Percentiles rank a stretch among this genome's conserved stretches.
These are phyloP conservation scores for Chaetophractus vellerosus DNA, from an alignment of 2,797 vertebrate species.

Conservation along the genomic window DNA sequence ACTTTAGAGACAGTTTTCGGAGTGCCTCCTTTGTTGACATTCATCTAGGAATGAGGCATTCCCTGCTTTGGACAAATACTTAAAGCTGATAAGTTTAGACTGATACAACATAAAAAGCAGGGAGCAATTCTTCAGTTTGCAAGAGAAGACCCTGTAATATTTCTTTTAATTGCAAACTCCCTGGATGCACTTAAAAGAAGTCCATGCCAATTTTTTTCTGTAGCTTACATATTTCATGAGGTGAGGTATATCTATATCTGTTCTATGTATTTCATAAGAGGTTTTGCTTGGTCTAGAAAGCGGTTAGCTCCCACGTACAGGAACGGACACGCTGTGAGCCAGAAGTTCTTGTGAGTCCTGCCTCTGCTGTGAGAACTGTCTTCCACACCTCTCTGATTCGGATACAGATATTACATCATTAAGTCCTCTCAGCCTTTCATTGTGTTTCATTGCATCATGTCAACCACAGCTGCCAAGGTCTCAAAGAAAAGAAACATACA, in stretches of 20 bases:
- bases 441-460: neutral
- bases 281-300: neutral
- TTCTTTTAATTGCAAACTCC: conserved; percentile 37
- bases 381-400: neutral
- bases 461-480: neutral
- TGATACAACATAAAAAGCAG: conserved; percentile 61
- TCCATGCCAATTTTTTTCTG: neutral
- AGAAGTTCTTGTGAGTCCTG: neutral
- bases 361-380: neutral
- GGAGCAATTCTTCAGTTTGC: conserved; percentile 59
- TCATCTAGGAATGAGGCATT: conserved; percentile 62
- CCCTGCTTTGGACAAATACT: conserved; percentile 28
- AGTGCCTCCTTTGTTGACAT: conserved; percentile 26
- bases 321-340: fast-evolving
- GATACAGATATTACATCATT: neutral
- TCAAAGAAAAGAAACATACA: neutral
- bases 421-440: neutral
- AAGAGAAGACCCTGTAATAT: neutral
- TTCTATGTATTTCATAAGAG: neutral
- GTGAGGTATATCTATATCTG: neutral
- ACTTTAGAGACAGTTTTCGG: conserved; percentile 48
- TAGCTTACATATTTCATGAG: neutral
- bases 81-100: conserved; percentile 25
- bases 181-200: conserved; percentile 47
- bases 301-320: neutral